Base-by-base conservation (phyloP, 2,113 vertebrate species). In the Poicephalus meyeri region DNA sequence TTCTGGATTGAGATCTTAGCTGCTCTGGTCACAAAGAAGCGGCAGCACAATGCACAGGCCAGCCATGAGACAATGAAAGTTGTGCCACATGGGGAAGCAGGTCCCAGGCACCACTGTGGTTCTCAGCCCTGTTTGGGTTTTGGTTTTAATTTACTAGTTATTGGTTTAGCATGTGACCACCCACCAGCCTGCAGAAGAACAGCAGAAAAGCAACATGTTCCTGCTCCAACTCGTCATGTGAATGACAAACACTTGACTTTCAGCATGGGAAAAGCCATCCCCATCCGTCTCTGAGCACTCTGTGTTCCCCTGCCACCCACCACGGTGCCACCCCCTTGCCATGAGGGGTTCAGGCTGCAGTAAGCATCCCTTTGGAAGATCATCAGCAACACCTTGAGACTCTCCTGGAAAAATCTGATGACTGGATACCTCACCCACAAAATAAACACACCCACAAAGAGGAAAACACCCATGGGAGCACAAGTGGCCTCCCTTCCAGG, bases 221-320 rank as follows among this genome's bases (percentile, higher is more conserved):
- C 65, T 85, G 55, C 70, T 72, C 29, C 37, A 47, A 35, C 8
- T 58, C 56, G 12, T 10, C 61, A 11, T 10, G 13, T 39, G 42
- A 89, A 79, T 69, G 28, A 29, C 39, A 64, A 74, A 78, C 47
- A 4, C 25, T 9, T 50, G 42, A 68, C 19, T 81, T 74, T 7
- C 61, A 53, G 65, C 91, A 66, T 1, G 2, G 66, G 29, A 81
- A 64, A 79, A 79, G 16, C 23, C 14, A 2, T 25, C 24, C 10
- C 33, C 13, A 25, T 10, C 63, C 2, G 0, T 7, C 24, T 37
- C 49, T 5, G 21, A 89, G 73, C 60, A 70, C 16, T 25, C 69
- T 15, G 7, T 0, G 0, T 19, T 64, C 58, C 61, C 29, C 1
- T 1, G 17, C 2, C 29, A 44, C 41, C n/a, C 21, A 20, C 10